A percentile compares a stretch with the other conserved stretches of the same genome.
phyloP scores from a whole-genome alignment of 2,797 vertebrate species.

The Acrossocheilus fasciatus region DNA sequence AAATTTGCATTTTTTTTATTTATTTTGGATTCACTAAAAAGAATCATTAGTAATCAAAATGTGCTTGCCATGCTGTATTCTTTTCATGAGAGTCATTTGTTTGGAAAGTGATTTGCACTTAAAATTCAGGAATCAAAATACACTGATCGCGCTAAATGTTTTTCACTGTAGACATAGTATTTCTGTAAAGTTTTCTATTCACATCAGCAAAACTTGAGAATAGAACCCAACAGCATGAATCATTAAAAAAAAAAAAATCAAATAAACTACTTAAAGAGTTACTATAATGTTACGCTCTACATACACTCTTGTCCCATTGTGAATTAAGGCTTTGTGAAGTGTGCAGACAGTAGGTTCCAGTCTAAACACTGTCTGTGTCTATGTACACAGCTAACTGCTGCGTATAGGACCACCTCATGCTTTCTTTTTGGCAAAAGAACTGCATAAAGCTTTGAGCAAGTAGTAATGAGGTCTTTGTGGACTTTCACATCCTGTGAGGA shows the following conservation, averaged over 20 bases:
- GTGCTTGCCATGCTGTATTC: background rate
- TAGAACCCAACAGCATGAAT: background rate
- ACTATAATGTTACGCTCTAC: background rate
- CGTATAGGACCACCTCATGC: constrained; percentile 22
- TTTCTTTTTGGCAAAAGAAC: constrained; percentile 40
- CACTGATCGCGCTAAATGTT: background rate
- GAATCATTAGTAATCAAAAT: background rate
- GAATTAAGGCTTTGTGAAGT: constrained; percentile 8
- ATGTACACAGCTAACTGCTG: constrained; percentile 15
- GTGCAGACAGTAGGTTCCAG: constrained; percentile 19
- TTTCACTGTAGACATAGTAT: background rate
- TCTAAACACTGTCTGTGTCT: constrained; percentile 9
- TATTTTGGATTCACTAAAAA: background rate
- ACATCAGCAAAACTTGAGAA: background rate
- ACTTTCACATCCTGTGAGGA: constrained; percentile 57
- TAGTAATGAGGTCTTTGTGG: constrained; percentile 53
- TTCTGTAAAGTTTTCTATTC: background rate
- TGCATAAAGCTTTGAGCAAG: constrained; percentile 16
- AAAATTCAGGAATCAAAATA: too few species aligned
- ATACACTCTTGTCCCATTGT: background rate
- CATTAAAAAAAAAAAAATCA: background rate
- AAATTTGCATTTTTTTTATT: background rate
- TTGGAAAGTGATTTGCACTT: too few species aligned
- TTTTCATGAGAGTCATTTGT: background rate
- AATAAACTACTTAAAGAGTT: background rate